Evolutionary conservation across 2,888 invertebrate genomes (phyloP), one percentile per base, ranked within the genome.

Genomic region (Encarsia formosa): DNA sequence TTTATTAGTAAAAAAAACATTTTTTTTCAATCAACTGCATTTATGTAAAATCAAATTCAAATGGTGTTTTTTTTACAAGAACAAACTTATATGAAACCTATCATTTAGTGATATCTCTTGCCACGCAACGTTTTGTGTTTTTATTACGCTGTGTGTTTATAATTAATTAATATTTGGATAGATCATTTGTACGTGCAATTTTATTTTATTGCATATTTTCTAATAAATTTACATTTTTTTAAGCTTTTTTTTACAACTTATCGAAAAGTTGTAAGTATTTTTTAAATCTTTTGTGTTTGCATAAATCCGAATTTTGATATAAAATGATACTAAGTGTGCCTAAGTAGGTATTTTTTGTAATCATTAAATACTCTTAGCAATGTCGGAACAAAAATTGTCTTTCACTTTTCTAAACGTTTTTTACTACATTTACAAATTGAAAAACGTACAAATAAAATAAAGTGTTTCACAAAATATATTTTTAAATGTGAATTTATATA

Each of bases 381-480:
- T 5, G 20, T 52, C 48, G 48, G 51, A 43, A 54, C 23, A 44
- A 41, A 50, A 48, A 44, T 53, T 51, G 55, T 52, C 55, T 55
- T 55, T 55, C 51, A 55, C 23, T 40, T 35, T 23, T 18, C 5
- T 18, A 19, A 29, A 38, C 26, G 40, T 42, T 39, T 49, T 49
- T 49, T 9, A 54, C 40, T 39, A 34, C 26, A 4, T 8, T 24
- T n/a, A 31, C 15, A 40, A 31, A 39, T 46, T 34, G 43, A 47
- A 31, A 41, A 32, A 19, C 38, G 32, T 46, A 44, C 13, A 48
- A 35, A 23, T 39, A 54, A 18, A 40, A 40, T 24, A 22, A 8
- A 24, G 20, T 22, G 42, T 40, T 37, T 6, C 26, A 49, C 39
- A 24, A 45, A 24, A 23, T 32, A 48, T 50, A 42, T 46, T 46